Evolutionary conservation across 2,113 vertebrate genomes (phyloP), one percentile per base, ranked within the genome.

Genomic region (Rostratula benghalensis): DNA sequence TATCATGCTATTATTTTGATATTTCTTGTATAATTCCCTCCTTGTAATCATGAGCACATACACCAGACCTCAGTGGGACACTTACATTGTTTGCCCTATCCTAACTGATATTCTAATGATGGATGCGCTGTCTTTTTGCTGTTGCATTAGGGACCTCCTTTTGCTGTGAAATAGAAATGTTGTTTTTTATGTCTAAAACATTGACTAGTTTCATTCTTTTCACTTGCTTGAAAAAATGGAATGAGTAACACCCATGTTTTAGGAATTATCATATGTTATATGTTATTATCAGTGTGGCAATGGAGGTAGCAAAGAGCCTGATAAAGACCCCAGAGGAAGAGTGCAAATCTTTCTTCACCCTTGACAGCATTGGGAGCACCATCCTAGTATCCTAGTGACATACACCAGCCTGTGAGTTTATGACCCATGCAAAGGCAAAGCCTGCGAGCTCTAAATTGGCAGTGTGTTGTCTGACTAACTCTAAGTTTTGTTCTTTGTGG

Each of bases 361-460:
- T 59, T 56, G 30, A 18, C 31, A 53, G 21, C 14, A 82, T 16
- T 16, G 30, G 22, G 56, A 91, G 65, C 28, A 23, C 22, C 0
- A 0, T 43, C 74, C 46, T 51, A 30, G n/a, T 22, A 0, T 43
- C 74, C 46, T 51, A 30, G n/a, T 22, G 33, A 56, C 46, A 75
- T 82, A 67, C 25, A 45, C 3, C 57, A 75, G 20, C 27, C 46
- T 50, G 15, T 43, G 48, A 31, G 5, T 70, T 53, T 27, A 46
- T 37, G 1, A 1, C 5, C 50, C 45, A 16, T 6, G 23, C 5
- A 64, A 70, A 86, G 6, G 19, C 23, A 77, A 83, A 83, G 28
- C 11, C 27, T 4, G 13, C 20, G 25, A 89, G 51, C n/a, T 67
- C 21, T 53, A 56, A 31, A 74, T 4, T 11, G 7, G 46, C 31